Conservation (phyloP, 2,888 invertebrate species). For the Scrobipalpa atriplicella region DNA sequence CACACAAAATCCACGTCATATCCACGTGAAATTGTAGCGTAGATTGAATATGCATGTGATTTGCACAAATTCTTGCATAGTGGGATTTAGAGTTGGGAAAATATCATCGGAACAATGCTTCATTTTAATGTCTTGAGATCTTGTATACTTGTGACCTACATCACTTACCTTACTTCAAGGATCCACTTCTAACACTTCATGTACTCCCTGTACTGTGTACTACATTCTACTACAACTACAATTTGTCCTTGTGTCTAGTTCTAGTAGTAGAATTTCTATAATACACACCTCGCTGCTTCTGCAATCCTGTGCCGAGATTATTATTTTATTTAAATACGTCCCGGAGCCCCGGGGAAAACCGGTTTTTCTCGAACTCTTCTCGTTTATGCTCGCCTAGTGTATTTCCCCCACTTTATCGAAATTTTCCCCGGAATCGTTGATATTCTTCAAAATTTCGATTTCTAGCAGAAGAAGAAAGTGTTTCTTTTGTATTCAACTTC, state of each 20-base stretch:
- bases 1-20: too few species aligned
- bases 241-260: conserved; percentile 23
- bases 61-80: too few species aligned
- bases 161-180: background rate
- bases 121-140: background rate
- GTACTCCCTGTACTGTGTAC: conserved; percentile 35
- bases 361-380: conserved; percentile 38
- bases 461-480: background rate
- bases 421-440: conserved; percentile 56
- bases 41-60: too few species aligned
- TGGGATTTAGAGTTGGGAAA: too few species aligned
- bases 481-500: background rate
- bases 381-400: conserved; percentile 56
- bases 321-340: conserved; percentile 68
- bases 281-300: conserved; percentile 44
- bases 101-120: too few species aligned
- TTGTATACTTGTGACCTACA: conserved; percentile 16
- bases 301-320: conserved; percentile 59
- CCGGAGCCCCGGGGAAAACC: conserved; percentile 37
- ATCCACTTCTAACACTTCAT: conserved; percentile 27
- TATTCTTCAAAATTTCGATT: conserved; percentile 25
- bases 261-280: conserved; percentile 48
- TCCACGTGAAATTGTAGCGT: too few species aligned
- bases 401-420: conserved; percentile 74
- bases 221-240: conserved; percentile 37